These are phyloP conservation scores for Blomia tropicalis DNA, from an alignment of 2,888 invertebrate species.

Conservation along the genomic window DNA sequence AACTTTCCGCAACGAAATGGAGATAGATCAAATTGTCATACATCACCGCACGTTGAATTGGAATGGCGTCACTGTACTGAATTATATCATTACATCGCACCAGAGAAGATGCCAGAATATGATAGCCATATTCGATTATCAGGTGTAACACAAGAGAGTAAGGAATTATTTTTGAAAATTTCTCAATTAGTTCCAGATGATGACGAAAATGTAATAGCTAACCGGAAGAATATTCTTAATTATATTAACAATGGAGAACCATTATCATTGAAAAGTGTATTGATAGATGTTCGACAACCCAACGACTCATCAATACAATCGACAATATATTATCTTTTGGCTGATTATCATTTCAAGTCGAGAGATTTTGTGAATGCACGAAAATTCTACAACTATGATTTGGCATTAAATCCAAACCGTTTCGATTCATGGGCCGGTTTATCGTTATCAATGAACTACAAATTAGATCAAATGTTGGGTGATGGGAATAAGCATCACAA, in stretches of 20 bases:
- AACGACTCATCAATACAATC: neutral
- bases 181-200: constrained; percentile 18
- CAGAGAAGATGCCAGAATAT: constrained; percentile 60
- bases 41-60: constrained; percentile 32
- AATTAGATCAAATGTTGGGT: constrained; percentile 55
- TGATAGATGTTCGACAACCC: neutral
- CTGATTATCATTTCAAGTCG: constrained; percentile 79
- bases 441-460: constrained; percentile 48
- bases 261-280: neutral
- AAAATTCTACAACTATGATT: constrained; percentile 64
- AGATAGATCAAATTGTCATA: constrained; percentile 11
- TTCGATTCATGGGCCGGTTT: constrained; percentile 86
- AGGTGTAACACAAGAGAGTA: constrained; percentile 21
- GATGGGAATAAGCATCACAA: neutral
- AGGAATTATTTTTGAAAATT: constrained; percentile 21
- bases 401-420: constrained; percentile 58
- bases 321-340: constrained; percentile 69
- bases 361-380: constrained; percentile 55
- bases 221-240: neutral
- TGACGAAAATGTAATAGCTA: constrained; percentile 8
- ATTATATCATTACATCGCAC: constrained; percentile 51
- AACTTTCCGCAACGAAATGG: constrained; percentile 15
- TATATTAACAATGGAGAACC: constrained; percentile 20
- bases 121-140: constrained; percentile 41
- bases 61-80: constrained; percentile 36